These are phyloP conservation scores for Nemoura dubitans DNA, from an alignment of 2,888 invertebrate genomes.

Conservation along the genomic window DNA sequence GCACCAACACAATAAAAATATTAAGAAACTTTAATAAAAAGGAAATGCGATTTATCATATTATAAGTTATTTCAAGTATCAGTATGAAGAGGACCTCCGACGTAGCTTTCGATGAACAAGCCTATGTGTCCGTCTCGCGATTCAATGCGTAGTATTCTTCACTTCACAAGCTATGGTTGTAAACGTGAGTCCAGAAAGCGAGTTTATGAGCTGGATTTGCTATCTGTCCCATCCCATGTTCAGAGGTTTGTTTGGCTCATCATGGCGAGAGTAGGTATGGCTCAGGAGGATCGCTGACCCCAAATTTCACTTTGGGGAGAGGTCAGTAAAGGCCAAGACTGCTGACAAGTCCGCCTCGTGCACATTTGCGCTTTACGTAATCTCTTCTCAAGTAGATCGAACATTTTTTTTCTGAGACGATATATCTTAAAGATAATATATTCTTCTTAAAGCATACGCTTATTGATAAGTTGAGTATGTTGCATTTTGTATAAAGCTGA, in stretches of 20 bases:
- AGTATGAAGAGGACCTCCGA: not conserved
- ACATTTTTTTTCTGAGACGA: too few relatives aligned
- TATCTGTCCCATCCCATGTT: not conserved
- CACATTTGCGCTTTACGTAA: not conserved
- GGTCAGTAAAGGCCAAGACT: not conserved
- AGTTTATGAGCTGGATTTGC: not conserved
- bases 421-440: too few relatives aligned
- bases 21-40: not conserved
- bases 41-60: not conserved
- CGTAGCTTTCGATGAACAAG: not conserved
- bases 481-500: not conserved
- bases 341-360: too few relatives aligned
- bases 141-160: not conserved
- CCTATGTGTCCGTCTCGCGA: not conserved
- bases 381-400: too few relatives aligned
- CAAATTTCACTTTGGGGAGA: not conserved
- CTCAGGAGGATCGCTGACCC: not conserved
- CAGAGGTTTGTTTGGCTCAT: not conserved
- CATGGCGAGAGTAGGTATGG: too few relatives aligned
- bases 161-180: not conserved
- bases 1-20: not conserved
- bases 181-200: not conserved
- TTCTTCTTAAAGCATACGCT: not conserved
- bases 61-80: conserved; percentile 8
- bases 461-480: not conserved